Evolutionary conservation across 2,888 invertebrate species (phyloP).

Genomic region (Nezara viridula): DNA sequence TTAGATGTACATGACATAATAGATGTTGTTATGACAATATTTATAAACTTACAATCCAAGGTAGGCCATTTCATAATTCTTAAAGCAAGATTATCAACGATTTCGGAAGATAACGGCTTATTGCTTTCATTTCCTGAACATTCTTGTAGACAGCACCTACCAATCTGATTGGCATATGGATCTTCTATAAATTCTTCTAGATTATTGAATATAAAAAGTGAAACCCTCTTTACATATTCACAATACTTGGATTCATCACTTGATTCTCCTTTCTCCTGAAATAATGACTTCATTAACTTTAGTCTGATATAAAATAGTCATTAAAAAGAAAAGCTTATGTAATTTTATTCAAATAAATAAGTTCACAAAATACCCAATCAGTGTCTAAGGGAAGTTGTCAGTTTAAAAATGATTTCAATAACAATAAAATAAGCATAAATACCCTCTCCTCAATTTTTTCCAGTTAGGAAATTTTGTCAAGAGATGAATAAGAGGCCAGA

Average conservation of each 20-base stretch:
- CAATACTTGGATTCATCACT: constrained; percentile 76
- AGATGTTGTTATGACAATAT: background rate
- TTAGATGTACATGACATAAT: background rate
- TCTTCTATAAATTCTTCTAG: constrained; percentile 88
- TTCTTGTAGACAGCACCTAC: constrained; percentile 71
- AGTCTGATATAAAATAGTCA: background rate
- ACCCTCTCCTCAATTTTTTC: no score
- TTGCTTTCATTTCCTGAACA: constrained; percentile 72
- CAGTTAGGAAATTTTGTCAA: no score
- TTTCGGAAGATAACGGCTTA: constrained; percentile 71
- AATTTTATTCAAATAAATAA: no score
- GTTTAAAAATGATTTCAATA: no score
- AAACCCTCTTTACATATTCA: constrained; percentile 74
- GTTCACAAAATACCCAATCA: no score
- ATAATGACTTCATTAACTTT: background rate
- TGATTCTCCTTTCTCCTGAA: constrained; percentile 74
- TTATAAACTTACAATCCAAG: constrained; percentile 70
- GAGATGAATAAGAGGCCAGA: no score
- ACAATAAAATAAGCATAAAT: no score
- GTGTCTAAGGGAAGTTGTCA: background rate
- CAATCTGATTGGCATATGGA: constrained; percentile 79
- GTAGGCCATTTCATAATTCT: constrained; percentile 82
- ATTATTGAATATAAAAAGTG: constrained; percentile 74
- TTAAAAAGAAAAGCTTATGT: no score
- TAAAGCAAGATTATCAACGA: constrained; percentile 76